Conservation (phyloP, 2,888 invertebrate species). For the Plagodis dolabraria region DNA sequence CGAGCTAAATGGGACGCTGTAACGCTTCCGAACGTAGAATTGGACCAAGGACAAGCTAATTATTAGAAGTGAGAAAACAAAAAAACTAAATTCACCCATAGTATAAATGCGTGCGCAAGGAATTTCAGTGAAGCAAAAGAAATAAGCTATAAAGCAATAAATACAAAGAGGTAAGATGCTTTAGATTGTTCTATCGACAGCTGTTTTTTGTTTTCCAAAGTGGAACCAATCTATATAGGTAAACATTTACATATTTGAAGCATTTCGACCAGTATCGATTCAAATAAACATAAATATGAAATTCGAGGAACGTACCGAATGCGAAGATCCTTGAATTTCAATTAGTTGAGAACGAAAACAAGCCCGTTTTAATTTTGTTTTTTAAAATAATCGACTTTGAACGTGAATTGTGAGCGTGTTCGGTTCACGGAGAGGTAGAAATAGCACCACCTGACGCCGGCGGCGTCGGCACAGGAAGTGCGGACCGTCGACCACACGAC, state of each 20-base stretch:
- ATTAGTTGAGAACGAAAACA: conserved; percentile 47
- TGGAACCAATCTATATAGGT: neutral
- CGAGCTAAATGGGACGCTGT: conserved; percentile 59
- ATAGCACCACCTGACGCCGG: conserved; percentile 72
- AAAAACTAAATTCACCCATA: conserved; percentile 1
- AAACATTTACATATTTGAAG: conserved; percentile 12
- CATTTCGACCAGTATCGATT: conserved; percentile 12
- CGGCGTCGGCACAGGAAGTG: conserved; percentile 66
- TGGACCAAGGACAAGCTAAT: conserved; percentile 51
- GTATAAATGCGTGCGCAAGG: neutral
- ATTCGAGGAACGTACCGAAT: conserved; percentile 39
- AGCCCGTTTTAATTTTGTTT: conserved; percentile 42
- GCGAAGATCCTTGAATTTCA: conserved; percentile 47
- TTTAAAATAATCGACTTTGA: conserved; percentile 76
- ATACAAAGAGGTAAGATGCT: neutral
- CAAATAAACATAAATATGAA: conserved; percentile 28
- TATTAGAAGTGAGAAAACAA: conserved; percentile 13
- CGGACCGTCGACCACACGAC: conserved; percentile 58
- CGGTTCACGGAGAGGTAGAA: conserved; percentile 75
- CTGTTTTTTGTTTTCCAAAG: too few relatives aligned
- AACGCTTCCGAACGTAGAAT: conserved; percentile 53
- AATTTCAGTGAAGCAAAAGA: neutral
- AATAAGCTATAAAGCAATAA: neutral
- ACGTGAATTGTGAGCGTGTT: conserved; percentile 64
- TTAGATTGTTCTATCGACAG: neutral